Evolutionary conservation across 64 coral and sea anemone genomes (phyloP), one percentile per base, ranked within the genome.

Genomic region (Stylophora pistillata): DNA sequence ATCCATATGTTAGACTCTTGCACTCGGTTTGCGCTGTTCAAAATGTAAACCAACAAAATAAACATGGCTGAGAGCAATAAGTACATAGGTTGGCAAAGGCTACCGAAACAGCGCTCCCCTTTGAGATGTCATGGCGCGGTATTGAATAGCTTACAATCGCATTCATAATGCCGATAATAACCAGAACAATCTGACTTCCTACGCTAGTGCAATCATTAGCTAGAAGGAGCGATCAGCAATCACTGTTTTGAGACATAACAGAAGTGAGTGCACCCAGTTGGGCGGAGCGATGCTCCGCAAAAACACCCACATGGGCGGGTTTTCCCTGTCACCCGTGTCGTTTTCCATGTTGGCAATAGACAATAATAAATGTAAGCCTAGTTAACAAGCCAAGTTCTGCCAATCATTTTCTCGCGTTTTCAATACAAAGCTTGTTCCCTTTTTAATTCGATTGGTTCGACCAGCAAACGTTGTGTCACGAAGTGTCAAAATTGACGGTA

Each of bases 351-450:
- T 95, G 89, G 93, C 93, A 94, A 72, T 74, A 95, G 97, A 99
- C 97, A 99, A 99, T 99, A 99, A 99, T 99, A 95, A 99, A 99
- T 99, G 97, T 99, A 95, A 78, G 91, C 83, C 90, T 91, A 95
- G 97, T 99, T 99, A 99, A 99, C 97, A 99, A 99, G 90, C 92
- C 89, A 91, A 15, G 47, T 17, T 90, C 90, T 90, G 91, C 93
- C 97, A 99, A 99, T 99, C 97, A 95, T 54, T 79, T 82, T 76
- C 82, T 56, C 90, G 88, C 76, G 72, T 95, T 95, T 93, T 95
- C 93, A 95, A 99, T 99, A 99, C 93, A 92, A 84, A 91, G 93
- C 90, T 95, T 99, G 97, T 99, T 99, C 97, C 82, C 64, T 81
- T 90, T 85, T 99, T 99, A 95, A 99, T 99, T 92, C 97, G 97